These are phyloP conservation scores for Druon quercuslanigerum DNA, from an alignment of 1,140 invertebrate genomes.

Conservation along the genomic window DNA sequence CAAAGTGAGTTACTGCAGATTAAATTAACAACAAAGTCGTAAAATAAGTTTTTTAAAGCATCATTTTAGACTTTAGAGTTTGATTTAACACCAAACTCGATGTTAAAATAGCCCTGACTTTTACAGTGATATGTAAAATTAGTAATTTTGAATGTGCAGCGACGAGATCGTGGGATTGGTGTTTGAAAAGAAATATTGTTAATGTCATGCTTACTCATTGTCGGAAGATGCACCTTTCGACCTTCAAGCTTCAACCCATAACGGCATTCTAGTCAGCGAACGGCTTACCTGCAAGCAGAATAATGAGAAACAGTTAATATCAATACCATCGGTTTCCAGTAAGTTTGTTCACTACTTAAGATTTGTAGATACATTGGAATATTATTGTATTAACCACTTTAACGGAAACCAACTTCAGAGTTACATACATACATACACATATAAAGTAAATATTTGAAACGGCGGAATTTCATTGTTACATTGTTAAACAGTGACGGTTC, in stretches of 20 bases:
- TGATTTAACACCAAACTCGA: too few relatives aligned
- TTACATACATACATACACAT: not conserved
- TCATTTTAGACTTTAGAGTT: too few relatives aligned
- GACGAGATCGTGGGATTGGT: conserved; percentile 51
- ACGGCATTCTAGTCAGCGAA: conserved; percentile 59
- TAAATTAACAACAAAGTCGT: too few relatives aligned
- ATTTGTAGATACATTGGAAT: conserved; percentile 39
- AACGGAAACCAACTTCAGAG: conserved; percentile 3
- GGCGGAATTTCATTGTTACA: too few relatives aligned
- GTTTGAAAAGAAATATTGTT: conserved; percentile 62
- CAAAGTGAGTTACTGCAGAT: too few relatives aligned
- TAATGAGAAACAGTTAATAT: conserved; percentile 57
- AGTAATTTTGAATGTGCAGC: not conserved
- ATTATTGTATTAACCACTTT: conserved; percentile 33
- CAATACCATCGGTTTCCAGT: conserved; percentile 47
- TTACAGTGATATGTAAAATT: too few relatives aligned
- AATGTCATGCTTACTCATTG: conserved; percentile 59
- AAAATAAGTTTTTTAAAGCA: too few relatives aligned
- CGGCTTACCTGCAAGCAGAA: conserved; percentile 57
- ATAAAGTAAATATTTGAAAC: too few relatives aligned
- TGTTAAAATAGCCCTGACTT: too few relatives aligned
- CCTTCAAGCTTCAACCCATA: conserved; percentile 61
- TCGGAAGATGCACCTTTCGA: conserved; percentile 57
- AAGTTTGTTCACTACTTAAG: conserved; percentile 47
- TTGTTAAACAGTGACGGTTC: too few relatives aligned